These are phyloP conservation scores for Beris morrisii DNA, from an alignment of 2,888 invertebrate species.

Conservation along the genomic window DNA sequence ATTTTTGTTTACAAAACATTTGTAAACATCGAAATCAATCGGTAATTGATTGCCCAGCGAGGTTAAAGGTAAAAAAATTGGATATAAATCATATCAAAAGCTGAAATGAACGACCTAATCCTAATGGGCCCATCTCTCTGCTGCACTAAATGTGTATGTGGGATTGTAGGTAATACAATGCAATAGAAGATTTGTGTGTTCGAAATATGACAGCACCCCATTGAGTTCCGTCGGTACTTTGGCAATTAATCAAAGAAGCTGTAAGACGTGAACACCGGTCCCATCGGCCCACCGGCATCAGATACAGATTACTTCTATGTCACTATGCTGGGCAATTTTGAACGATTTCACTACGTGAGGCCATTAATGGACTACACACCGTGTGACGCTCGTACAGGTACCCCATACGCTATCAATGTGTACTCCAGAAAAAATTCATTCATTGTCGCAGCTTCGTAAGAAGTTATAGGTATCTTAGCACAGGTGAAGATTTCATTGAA, in stretches of 20 bases:
- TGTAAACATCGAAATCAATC: too few species aligned
- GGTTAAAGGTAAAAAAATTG: too few species aligned
- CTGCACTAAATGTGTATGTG: too few species aligned
- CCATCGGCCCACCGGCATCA: constrained; percentile 1
- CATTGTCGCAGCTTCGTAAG: background rate
- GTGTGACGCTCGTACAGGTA: constrained; percentile 3
- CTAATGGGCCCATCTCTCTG: too few species aligned
- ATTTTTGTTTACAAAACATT: too few species aligned
- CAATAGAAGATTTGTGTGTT: too few species aligned
- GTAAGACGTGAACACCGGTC: background rate
- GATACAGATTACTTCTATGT: constrained; percentile 9
- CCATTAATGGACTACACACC: constrained; percentile 4
- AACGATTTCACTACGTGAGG: constrained; percentile 6
- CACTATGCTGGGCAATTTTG: constrained; percentile 5
- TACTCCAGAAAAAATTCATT: constrained; percentile 11
- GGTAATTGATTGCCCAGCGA: too few species aligned
- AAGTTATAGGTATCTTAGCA: background rate
- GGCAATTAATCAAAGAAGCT: constrained; percentile 10
- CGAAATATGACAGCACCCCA: constrained; percentile 7
- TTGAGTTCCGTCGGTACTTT: background rate
- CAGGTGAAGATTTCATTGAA: constrained; percentile 15
- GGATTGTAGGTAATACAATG: too few species aligned
- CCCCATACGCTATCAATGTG: background rate
- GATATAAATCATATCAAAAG: too few species aligned
- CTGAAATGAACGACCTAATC: too few species aligned